Evolutionary conservation across 2,113 vertebrate species (phyloP), one percentile per base, ranked within the genome.

Genomic region (Opisthocomus hoazin): DNA sequence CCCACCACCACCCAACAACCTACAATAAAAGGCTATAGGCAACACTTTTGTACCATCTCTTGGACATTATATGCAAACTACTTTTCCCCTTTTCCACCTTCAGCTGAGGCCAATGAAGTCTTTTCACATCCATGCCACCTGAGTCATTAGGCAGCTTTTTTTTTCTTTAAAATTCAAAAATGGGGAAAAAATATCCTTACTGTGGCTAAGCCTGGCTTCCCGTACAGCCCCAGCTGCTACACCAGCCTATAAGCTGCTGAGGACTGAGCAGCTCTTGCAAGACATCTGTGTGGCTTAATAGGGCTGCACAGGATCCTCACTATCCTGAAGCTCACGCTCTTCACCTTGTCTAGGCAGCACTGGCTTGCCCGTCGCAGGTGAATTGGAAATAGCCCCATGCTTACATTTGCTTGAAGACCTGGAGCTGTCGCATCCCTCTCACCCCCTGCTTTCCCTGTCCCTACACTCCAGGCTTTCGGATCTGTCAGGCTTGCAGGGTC

Each of bases 391-490:
- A 69, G 61, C 34, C 10, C 6, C 0, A 0, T 16, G 43, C 29
- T 64, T 32, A 32, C 32, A 37, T 26, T 16, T 51, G 24, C 21
- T n/a, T 32, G 29, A 34, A 37, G n/a, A 36, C 8, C 15, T 56
- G 17, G 9, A 15, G 36, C 43, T 19, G 50, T 20, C 1, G 0
- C 12, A 16, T 57, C 7, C 3, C 10, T 16, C 65, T 36, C 48
- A n/a, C 12, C 5, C 34, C 43, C 15, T 20, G 22, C 53, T n/a
- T 60, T n/a, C 15, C n/a, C n/a, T 58, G 11, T 10, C 30, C 24
- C 50, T 36, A 5, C 1, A 1, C 16, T 27, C 21, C 32, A 27
- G 60, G 32, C 20, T 61, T 45, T 78, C 16, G 51, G 64, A 22
- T 50, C 51, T 26, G 34, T 4, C n/a, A 15, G 8, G 13, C 29